Evolutionary conservation across 1,140 invertebrate species (phyloP), one percentile per base, ranked within the genome.

Genomic region (Temnothorax nylanderi): DNA sequence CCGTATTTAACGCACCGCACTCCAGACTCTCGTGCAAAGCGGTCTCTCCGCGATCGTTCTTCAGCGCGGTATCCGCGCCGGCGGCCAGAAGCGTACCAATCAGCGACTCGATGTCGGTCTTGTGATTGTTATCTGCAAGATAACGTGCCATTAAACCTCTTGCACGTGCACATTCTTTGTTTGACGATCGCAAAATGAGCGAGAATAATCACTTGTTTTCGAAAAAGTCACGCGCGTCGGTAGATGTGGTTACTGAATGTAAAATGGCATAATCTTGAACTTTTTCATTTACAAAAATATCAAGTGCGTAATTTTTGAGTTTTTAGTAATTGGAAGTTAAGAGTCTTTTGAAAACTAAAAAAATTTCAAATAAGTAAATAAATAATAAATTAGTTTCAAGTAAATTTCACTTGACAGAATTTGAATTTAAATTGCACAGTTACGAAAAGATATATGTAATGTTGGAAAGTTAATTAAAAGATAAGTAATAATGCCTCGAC

Each of bases 1-100:
- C 93, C 11, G 92, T 93, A 71, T 94, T 94, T 54, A 93, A 90
- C 2, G 92, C 92, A 54, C 93, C 92, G 58, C 94, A 93, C 87
- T 97, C 96, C 8, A 96, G 95, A 87, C 96, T 96, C 87, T 96
- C 94, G 85, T 95, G 95, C 11, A 95, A 75, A 16, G 96, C 94
- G 21, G 95, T 96, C 74, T 95, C 94, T 6, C 95, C 95, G 34
- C 95, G 90, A 21, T 93, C 94, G 80, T 96, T 96, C 41, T 93
- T 90, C 16, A 95, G 64, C 44, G 94, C 91, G 37, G 93, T 90
- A 90, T 96, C 93, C 5, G 95, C 96, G 10, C 95, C 95, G 62
- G 92, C 91, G 1, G 94, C 93, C 16, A 96, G 77, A 3, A 97
- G 89, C 51, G 93, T 92, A 82, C 90, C 90, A 91, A 95, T 87